Evolutionary conservation across 2,797 vertebrate genomes (phyloP).

Genomic region (Odontamblyopus lacepedii): DNA sequence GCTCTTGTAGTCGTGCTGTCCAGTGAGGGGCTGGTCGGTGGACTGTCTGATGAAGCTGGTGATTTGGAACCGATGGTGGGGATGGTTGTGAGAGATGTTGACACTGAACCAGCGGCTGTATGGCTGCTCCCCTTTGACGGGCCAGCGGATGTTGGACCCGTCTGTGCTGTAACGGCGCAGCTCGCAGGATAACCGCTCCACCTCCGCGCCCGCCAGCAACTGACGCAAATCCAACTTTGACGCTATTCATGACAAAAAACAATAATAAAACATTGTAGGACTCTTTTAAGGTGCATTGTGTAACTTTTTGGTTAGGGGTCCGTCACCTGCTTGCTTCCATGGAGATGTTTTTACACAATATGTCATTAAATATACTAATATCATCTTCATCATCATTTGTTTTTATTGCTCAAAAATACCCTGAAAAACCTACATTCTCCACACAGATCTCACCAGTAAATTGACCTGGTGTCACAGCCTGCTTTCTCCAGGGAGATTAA

Average conservation of each 20-base stretch:
- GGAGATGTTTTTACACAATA: too few relatives aligned
- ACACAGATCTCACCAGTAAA: too few relatives aligned
- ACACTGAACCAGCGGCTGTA: constrained; percentile 73
- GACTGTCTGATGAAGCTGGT: constrained; percentile 70
- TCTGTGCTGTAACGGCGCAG: constrained; percentile 69
- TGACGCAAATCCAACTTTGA: constrained; percentile 69
- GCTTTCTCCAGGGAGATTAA: too few relatives aligned
- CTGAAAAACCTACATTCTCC: too few relatives aligned
- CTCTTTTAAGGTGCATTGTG: neutral
- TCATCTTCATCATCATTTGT: too few relatives aligned
- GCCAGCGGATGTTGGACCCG: constrained; percentile 72
- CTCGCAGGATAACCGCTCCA: constrained; percentile 68
- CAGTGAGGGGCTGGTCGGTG: constrained; percentile 33
- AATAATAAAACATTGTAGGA: too few relatives aligned
- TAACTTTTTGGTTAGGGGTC: too few relatives aligned
- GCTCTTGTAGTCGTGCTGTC: constrained; percentile 48
- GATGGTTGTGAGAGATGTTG: constrained; percentile 56
- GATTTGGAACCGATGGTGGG: constrained; percentile 38
- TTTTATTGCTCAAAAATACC: too few relatives aligned
- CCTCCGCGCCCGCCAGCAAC: constrained; percentile 39
- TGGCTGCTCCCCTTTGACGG: constrained; percentile 43
- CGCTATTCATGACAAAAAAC: constrained; percentile 39
- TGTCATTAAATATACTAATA: too few relatives aligned
- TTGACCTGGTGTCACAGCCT: too few relatives aligned
- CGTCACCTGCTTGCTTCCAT: too few relatives aligned